These are phyloP conservation scores for Oreochromis mossambicus DNA, from an alignment of 2,797 vertebrate genomes.

Conservation along the genomic window DNA sequence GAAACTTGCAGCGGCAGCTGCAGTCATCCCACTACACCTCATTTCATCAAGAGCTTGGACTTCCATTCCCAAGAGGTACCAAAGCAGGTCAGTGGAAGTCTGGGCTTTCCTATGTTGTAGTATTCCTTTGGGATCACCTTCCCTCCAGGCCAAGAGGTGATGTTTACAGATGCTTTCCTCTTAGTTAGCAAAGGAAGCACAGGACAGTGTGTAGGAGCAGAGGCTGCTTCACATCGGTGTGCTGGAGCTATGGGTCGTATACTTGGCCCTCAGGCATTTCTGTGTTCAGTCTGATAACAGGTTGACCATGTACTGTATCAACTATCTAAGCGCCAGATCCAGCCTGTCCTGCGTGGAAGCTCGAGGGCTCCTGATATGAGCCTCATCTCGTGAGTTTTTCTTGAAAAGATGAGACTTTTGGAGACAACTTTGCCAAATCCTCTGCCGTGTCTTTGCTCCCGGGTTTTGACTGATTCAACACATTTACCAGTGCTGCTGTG, in stretches of 20 bases:
- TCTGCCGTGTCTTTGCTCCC: neutral
- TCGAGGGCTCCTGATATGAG: neutral
- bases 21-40: neutral
- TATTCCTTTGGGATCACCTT: neutral
- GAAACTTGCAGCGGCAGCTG: neutral
- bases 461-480: neutral
- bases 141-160: neutral
- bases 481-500: neutral
- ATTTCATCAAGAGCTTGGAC: neutral
- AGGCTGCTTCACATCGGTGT: neutral
- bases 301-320: neutral
- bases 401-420: neutral
- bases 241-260: neutral
- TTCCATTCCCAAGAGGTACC: neutral
- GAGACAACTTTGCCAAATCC: neutral
- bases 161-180: neutral
- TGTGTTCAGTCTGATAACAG: neutral
- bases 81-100: neutral
- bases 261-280: neutral
- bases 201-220: neutral
- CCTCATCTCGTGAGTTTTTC: neutral
- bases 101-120: neutral
- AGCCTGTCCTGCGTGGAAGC: neutral
- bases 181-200: neutral
- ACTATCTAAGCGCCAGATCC: neutral